Base-by-base conservation (phyloP, 2,113 vertebrate genomes). In the Sinocyclocheilus grahami region DNA sequence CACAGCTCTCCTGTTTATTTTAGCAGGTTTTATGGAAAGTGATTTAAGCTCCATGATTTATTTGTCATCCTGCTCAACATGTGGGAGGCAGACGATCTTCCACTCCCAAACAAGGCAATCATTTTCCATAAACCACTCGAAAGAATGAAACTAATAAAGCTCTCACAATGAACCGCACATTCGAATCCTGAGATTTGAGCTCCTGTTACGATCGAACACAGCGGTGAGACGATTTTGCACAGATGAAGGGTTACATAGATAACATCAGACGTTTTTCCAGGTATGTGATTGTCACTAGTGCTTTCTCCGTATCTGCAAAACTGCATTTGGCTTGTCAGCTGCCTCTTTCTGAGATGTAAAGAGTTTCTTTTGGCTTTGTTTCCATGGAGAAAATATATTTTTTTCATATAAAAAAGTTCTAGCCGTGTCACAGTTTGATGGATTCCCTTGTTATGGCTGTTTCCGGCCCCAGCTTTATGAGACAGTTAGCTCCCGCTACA, bases 401-500 rank as follows among this genome's bases (percentile, higher is more conserved):
- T 53, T n/a, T n/a, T 78, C 27, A 24, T 42, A 51, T 27, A 12
- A 51, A 75, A 71, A 72, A 81, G 30, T 85, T 82, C 46, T 63
- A 60, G 58, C 39, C 48, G 55, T 69, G 74, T 84, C 82, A 67
- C 85, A 16, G 39, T 83, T 69, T 86, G 80, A 83, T 55, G 72
- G 85, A 76, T 83, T 83, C 71, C 46, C 86, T 76, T 75, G 79
- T 78, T 82, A 86, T 30, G 22, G 18, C 33, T 78, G 84, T 83
- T 88, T 84, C 84, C 81, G 87, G 55, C 37, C 58, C 39, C 13
- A 5, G 58, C 27, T 69, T 86, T 76, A 89, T 83, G 74, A 88
- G 86, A 76, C 58, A 30, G 83, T 48, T 78, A 60, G 67, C 80
- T 83, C 11, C 79, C 18, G 22, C 74, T 51, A 53, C 86, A 77